Evolutionary conservation across 2,113 vertebrate species (phyloP).

Genomic region (Morone chrysops): DNA sequence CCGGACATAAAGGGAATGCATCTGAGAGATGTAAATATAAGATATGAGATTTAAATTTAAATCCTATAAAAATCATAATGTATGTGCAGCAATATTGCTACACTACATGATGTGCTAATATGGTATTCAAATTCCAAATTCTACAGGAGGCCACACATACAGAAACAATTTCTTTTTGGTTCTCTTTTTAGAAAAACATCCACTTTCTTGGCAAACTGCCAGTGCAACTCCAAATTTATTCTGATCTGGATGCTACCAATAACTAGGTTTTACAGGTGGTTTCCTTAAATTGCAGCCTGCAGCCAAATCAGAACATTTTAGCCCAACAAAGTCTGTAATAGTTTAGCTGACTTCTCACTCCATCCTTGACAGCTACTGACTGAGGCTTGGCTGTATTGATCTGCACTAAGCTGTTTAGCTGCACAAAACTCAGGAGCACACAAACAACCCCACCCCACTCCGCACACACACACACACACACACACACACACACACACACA

Average conservation of each 20-base stretch:
- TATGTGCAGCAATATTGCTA: background rate
- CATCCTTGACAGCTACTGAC: conserved; percentile 59
- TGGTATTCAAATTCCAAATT: background rate
- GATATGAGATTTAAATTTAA: background rate
- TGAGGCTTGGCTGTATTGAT: conserved; percentile 60
- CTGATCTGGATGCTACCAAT: conserved; percentile 10
- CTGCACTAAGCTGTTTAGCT: conserved; percentile 43
- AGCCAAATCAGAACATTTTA: conserved; percentile 44
- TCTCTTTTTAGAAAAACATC: conserved; percentile 1
- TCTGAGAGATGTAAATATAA: too few species aligned
- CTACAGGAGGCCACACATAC: background rate
- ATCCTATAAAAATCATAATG: background rate
- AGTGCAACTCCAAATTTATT: conserved; percentile 26
- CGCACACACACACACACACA: background rate
- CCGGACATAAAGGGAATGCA: too few species aligned
- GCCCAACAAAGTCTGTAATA: conserved; percentile 33
- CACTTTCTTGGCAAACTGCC: background rate
- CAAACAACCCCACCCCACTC: background rate
- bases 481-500: background rate
- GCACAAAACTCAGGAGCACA: conserved; percentile 7
- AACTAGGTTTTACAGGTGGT: conserved; percentile 23
- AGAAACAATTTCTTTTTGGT: conserved; percentile 6
- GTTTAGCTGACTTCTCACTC: conserved; percentile 58
- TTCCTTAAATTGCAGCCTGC: conserved; percentile 28
- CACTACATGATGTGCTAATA: background rate